phyloP scores from a whole-genome alignment of 2,888 invertebrate species.

The Rosalia funebris region DNA sequence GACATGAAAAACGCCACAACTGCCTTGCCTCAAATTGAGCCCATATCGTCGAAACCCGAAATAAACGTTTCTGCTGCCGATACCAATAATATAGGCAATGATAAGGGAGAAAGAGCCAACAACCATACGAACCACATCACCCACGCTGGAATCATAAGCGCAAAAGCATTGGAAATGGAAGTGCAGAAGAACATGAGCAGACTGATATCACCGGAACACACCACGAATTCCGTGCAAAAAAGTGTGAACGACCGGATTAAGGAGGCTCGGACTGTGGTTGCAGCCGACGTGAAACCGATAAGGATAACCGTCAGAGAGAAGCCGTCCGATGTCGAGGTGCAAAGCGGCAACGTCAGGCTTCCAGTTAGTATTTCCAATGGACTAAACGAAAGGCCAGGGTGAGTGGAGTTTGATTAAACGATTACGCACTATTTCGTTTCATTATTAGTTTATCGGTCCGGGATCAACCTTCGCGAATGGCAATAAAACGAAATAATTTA shows the following conservation, averaged over 20 bases:
- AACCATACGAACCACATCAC: constrained; percentile 48
- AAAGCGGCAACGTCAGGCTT: constrained; percentile 61
- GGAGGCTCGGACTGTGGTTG: constrained; percentile 59
- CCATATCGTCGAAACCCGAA: constrained; percentile 12
- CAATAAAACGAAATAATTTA: constrained; percentile 25
- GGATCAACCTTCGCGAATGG: constrained; percentile 30
- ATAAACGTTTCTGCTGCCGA: neutral
- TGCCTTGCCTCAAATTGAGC: constrained; percentile 46
- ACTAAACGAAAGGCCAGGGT: constrained; percentile 58
- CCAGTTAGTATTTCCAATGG: constrained; percentile 58
- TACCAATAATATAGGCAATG: neutral
- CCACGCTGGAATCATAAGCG: constrained; percentile 47
- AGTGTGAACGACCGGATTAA: constrained; percentile 55
- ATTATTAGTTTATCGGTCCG: constrained; percentile 27
- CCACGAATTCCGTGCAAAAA: constrained; percentile 46
- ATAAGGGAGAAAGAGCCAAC: constrained; percentile 26
- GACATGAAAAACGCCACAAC: constrained; percentile 48
- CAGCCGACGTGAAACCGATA: constrained; percentile 61
- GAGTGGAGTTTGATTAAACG: constrained; percentile 44
- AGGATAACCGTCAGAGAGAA: constrained; percentile 62
- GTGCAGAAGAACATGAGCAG: constrained; percentile 56
- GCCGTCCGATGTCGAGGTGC: constrained; percentile 60
- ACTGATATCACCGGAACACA: constrained; percentile 49
- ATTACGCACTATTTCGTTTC: constrained; percentile 15
- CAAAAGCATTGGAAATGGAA: constrained; percentile 50